Evolutionary conservation across 2,888 invertebrate genomes (phyloP), one percentile per base, ranked within the genome.

Genomic region (Imbricaverruca yamaguchii): DNA sequence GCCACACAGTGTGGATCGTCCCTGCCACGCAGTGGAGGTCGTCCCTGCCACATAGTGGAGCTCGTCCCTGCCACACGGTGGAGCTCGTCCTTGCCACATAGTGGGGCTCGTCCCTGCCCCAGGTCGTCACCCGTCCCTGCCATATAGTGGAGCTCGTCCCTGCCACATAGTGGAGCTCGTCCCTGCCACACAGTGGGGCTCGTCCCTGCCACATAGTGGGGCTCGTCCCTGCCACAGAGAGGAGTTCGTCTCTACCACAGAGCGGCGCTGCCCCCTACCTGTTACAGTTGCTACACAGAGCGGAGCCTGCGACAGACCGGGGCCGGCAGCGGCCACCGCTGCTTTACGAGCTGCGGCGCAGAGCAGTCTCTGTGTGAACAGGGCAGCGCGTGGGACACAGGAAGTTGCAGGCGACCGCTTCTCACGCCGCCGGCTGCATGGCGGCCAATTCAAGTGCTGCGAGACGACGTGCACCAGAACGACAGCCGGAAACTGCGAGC

Each of bases 331-430:
- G 39, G 39, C 39, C 2, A 39, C 39, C 39, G 39, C 39, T 39
- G 39, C 39, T 39, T 39, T 39, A 39, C 39, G 39, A 39, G 39
- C 39, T 39, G 39, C 39, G 39, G 39, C 39, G 39, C 39, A 39
- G 39, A 39, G 39, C 39, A 39, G 39, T 39, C 39, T 39, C 39
- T 39, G 39, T 39, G 39, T 39, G 39, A 39, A 39, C 39, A 39
- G 39, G 15, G 69, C 69, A 1, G 39, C 25, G 69, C 69, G 69
- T 69, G 69, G 69, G 69, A 69, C 25, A 9, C 69, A 23, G 69
- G 69, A 69, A 69, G 69, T 69, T 69, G 69, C 69, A 69, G 25
- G 69, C 69, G 25, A 23, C 69, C 39, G 69, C 69, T 69, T 69
- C 69, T 69, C 69, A 69, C 69, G 69, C 69, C 39, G 69, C 69